Percentiles rank a stretch among this genome's conserved stretches.
phyloP scores from a whole-genome alignment of 2,113 vertebrate genomes.

The Thamnophis sirtalis region DNA sequence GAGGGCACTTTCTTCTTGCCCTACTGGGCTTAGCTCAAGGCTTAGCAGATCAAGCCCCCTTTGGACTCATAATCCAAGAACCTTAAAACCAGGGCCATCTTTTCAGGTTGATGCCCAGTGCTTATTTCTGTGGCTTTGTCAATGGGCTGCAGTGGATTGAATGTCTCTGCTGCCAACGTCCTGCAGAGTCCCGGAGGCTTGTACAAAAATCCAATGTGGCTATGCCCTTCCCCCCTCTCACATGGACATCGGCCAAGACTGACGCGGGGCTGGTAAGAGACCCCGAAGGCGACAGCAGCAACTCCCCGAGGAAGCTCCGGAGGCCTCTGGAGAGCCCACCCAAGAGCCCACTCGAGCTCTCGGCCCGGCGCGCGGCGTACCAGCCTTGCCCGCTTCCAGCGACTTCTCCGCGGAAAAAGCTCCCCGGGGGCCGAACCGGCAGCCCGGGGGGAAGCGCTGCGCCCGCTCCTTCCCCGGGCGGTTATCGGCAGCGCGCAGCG shows the following conservation, averaged over 20 bases:
- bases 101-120: not conserved
- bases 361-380: no score
- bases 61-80: fast-evolving
- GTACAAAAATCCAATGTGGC: not conserved
- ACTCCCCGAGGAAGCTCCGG: fast-evolving
- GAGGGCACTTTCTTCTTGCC: no score
- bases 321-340: not conserved
- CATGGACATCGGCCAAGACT: not conserved
- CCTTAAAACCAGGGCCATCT: not conserved
- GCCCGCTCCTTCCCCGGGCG: not conserved
- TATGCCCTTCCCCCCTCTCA: no score
- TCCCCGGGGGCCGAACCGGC: not conserved
- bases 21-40: not conserved
- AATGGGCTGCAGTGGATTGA: not conserved
- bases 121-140: not conserved
- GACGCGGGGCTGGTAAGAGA: no score
- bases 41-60: not conserved
- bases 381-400: not conserved
- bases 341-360: not conserved
- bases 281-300: no score
- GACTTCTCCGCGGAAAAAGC: not conserved
- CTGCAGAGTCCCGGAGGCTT: not conserved
- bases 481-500: not conserved
- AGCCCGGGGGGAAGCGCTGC: no score
- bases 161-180: not conserved